Base-by-base conservation (phyloP, 2,113 vertebrate genomes). In the Notothenia coriiceps region DNA sequence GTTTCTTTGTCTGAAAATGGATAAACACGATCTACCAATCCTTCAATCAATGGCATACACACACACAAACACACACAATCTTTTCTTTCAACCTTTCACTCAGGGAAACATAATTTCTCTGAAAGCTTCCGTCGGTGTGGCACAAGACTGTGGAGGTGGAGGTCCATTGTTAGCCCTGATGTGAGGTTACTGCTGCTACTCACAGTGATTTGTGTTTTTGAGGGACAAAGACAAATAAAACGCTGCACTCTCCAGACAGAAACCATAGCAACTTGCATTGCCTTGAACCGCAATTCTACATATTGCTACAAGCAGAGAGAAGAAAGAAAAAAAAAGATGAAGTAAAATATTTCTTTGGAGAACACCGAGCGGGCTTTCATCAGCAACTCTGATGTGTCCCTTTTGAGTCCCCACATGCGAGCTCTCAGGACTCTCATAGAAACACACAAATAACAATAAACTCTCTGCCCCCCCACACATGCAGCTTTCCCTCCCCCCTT, bases 201-300 rank as follows among this genome's bases (percentile, higher is more conserved):
- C 78, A 29, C 29, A 25, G 76, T 82, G 71, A 90, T 55, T 59
- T 70, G 74, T 84, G 85, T 69, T 91, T 88, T 86, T 40, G 68
- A 89, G 82, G 75, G 80, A 91, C 84, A 89, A 89, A 86, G 83
- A 75, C 78, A 83, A 74, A 69, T 47, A 83, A 70, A 85, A 57
- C 4, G 17, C 79, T 62, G 77, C 66, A 57, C 72, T 80, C 80
- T 66, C 75, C 65, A 86, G 91, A 74, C 79, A 13, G 90, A 93
- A 73, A 77, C 91, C 89, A 93, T 93, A 84, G 91, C 76, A 92
- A 93, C 91, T 60, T 79, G 65, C 67, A 84, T 68, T 78, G 78
- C 91, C 87, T 88, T 93, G 87, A 93, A 91, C 85, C 56, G 83
- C 83, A 86, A 64, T 81, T 59, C 79, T 84, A 87, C 84, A 79